phyloP scores from a whole-genome alignment of 2,888 invertebrate genomes.

The Lasioglossum pauxillum region DNA sequence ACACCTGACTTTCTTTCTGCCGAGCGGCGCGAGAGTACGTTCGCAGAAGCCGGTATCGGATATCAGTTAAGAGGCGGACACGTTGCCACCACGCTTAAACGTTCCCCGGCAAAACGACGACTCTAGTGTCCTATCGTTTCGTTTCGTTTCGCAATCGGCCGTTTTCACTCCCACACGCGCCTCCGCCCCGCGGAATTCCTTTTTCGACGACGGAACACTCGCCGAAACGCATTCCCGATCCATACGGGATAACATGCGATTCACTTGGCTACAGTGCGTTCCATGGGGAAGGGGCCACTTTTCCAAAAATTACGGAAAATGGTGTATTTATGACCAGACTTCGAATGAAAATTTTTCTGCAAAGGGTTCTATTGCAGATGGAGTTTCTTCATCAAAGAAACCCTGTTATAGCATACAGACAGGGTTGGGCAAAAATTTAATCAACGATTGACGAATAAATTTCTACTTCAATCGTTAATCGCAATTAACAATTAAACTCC shows the following conservation, averaged over 20 bases:
- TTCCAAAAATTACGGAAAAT: background rate
- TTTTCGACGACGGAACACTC: conserved; percentile 26
- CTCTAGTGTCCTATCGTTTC: conserved; percentile 29
- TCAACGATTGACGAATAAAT: no score
- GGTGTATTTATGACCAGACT: no score
- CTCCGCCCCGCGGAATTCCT: conserved; percentile 23
- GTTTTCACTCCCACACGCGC: conserved; percentile 39
- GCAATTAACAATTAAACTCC: no score
- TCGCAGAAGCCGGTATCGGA: conserved; percentile 72
- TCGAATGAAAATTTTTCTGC: background rate
- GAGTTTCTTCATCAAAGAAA: no score
- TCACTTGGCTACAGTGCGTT: background rate
- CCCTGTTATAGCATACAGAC: no score
- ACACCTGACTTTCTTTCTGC: conserved; percentile 45
- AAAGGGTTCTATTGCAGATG: no score
- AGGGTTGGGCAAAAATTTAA: no score
- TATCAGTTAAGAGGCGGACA: conserved; percentile 71
- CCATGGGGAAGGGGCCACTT: background rate
- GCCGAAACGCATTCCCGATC: conserved; percentile 42
- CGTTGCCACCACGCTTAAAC: conserved; percentile 63
- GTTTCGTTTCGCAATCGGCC: conserved; percentile 5
- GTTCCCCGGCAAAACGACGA: conserved; percentile 47
- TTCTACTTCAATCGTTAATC: no score
- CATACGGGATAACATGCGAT: conserved; percentile 29
- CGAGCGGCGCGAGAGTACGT: conserved; percentile 44